Conservation (phyloP, 2,797 vertebrate genomes). For the Falco peregrinus region DNA sequence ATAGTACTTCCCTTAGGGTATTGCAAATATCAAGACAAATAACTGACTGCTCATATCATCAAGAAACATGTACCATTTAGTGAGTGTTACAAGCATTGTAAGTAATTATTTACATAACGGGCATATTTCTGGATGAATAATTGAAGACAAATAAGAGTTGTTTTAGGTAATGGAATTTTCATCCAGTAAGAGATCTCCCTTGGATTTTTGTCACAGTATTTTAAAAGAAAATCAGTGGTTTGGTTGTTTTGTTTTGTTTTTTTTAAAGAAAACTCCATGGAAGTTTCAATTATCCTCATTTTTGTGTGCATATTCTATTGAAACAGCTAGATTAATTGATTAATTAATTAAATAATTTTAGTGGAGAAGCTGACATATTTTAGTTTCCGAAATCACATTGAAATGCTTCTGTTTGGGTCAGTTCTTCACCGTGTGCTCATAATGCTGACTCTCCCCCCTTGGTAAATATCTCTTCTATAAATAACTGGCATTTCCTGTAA, state of each 20-base stretch:
- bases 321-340: background rate
- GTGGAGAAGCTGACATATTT: background rate
- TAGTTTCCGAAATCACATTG: background rate
- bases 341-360: background rate
- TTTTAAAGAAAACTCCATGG: background rate
- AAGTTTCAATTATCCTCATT: background rate
- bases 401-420: background rate
- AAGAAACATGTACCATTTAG: constrained; percentile 20
- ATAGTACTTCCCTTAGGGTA: background rate
- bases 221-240: background rate
- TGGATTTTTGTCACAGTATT: background rate
- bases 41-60: background rate
- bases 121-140: constrained; percentile 45
- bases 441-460: background rate
- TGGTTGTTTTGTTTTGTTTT: background rate
- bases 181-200: background rate
- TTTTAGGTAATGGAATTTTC: background rate
- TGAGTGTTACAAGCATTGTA: constrained; percentile 19
- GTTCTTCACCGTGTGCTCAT: background rate
- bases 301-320: background rate
- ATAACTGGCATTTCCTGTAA: background rate
- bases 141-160: constrained; percentile 13
- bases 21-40: background rate
- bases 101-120: constrained; percentile 55
- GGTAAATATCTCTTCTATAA: background rate